phyloP scores from a whole-genome alignment of 2,797 vertebrate genomes.

The Etheostoma nigrum region DNA sequence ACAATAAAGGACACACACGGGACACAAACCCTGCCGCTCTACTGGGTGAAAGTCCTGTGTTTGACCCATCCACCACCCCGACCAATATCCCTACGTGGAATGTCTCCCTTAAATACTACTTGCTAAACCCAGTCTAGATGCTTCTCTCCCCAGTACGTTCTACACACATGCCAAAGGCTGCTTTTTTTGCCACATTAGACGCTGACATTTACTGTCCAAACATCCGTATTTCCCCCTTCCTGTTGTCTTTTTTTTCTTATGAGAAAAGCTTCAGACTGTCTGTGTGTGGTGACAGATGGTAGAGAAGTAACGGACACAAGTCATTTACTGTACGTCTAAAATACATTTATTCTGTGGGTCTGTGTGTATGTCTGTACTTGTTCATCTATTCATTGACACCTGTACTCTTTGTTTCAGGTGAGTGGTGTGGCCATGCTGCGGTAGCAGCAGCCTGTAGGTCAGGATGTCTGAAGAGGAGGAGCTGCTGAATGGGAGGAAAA shows the following conservation, averaged over 20 bases:
- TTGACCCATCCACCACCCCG: too few species aligned
- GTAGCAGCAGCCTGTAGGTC: slow-evolving; percentile 54
- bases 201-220: too few species aligned
- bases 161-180: too few species aligned
- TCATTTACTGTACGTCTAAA: background rate
- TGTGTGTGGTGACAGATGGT: background rate
- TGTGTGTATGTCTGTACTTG: background rate
- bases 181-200: too few species aligned
- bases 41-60: too few species aligned
- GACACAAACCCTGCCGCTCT: too few species aligned
- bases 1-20: too few species aligned
- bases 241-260: background rate
- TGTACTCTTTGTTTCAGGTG: slow-evolving; percentile 38
- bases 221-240: background rate
- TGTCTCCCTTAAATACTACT: too few species aligned
- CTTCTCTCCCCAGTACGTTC: too few species aligned
- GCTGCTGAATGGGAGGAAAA: slow-evolving; percentile 13
- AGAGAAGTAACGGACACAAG: background rate
- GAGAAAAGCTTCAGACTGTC: slow-evolving; percentile 15
- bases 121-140: too few species aligned
- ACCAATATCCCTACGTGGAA: too few species aligned
- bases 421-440: slow-evolving; percentile 60
- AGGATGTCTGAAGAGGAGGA: slow-evolving; percentile 70
- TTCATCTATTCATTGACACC: background rate
- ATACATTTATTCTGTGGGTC: background rate